A percentile compares a stretch with the other conserved stretches of the same genome.
Evolutionary conservation across 2,797 vertebrate genomes (phyloP).

Genomic region (Nothura maculosa): DNA sequence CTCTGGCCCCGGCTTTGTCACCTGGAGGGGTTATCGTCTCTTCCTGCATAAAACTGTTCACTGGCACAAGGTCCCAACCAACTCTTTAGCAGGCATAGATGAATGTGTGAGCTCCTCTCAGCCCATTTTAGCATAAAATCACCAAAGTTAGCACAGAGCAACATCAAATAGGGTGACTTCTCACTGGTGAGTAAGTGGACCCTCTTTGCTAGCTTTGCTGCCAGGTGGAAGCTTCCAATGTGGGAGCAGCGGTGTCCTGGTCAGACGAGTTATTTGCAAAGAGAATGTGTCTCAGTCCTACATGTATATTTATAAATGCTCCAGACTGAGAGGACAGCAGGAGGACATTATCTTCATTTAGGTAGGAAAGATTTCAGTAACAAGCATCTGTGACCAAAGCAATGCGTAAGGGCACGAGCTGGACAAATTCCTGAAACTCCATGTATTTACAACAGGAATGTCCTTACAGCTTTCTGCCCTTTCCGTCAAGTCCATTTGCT

Average conservation of each 20-base stretch:
- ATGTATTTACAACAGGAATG: neutral
- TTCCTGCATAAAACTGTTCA: accelerated
- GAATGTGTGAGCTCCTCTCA: neutral
- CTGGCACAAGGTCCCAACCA: neutral
- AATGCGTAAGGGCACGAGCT: neutral
- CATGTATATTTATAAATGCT: neutral
- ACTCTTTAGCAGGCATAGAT: neutral
- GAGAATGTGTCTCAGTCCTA: neutral
- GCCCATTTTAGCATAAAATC: neutral
- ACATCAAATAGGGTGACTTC: neutral
- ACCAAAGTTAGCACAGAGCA: neutral
- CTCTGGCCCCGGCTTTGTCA: neutral
- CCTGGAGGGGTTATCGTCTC: neutral
- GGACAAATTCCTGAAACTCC: neutral
- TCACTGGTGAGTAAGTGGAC: neutral
- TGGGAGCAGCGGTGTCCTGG: neutral
- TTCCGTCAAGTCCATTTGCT: neutral
- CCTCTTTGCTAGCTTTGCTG: neutral
- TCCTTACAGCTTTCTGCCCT: neutral
- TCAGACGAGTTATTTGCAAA: neutral
- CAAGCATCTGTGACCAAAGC: neutral
- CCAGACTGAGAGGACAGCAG: neutral
- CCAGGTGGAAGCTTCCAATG: neutral
- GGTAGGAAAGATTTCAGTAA: neutral
- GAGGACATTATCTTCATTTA: neutral